These are phyloP conservation scores for Marmota monax DNA, from an alignment of 2,113 vertebrate species.

Conservation along the genomic window DNA sequence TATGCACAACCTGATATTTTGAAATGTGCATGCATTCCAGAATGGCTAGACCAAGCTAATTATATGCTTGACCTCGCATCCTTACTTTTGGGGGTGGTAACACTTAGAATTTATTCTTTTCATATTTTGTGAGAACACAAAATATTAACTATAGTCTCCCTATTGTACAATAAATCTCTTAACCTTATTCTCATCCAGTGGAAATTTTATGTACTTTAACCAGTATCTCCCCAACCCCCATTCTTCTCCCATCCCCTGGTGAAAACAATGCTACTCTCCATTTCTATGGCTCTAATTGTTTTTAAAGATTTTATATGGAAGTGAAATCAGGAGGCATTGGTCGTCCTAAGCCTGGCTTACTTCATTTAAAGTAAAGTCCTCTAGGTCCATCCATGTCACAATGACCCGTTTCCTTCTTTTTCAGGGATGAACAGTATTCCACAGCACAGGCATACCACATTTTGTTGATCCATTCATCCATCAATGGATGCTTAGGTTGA, in stretches of 20 bases:
- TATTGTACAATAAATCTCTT: not conserved
- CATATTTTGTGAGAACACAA: not conserved
- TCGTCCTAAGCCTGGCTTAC: not conserved
- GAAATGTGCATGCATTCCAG: too few relatives aligned
- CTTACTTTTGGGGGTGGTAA: not conserved
- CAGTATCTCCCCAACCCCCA: not conserved
- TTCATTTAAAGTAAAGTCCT: not conserved
- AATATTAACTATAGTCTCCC: not conserved
- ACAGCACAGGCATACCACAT: too few relatives aligned
- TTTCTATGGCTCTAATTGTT: not conserved
- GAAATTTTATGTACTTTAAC: not conserved
- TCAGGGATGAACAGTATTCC: not conserved
- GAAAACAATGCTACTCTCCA: not conserved
- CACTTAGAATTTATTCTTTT: not conserved
- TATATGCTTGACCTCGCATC: not conserved
- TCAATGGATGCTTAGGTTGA: rapidly evolving
- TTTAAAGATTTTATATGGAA: not conserved
- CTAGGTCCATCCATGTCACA: not conserved
- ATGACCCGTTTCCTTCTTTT: not conserved
- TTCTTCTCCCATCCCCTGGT: not conserved
- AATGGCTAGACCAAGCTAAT: not conserved
- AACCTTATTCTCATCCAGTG: not conserved
- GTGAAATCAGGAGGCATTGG: not conserved
- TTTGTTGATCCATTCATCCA: not conserved
- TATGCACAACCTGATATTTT: not conserved